Conservation (phyloP, 2,797 vertebrate genomes). For the Etheostoma perlongum region DNA sequence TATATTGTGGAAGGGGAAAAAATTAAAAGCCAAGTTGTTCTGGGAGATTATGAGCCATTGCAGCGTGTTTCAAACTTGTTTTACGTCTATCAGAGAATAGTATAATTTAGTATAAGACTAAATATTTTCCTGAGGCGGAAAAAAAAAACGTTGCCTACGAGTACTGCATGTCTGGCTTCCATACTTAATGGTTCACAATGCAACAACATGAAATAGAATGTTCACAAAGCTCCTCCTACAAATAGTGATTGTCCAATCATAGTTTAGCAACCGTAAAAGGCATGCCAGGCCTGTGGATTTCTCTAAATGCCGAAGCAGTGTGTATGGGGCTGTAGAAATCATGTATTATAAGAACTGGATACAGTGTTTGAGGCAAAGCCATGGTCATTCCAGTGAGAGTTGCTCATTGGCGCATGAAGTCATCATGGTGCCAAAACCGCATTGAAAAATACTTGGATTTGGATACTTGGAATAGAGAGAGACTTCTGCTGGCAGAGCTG, state of each 20-base stretch:
- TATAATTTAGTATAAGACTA: background rate
- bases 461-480: too few species aligned
- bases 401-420: too few species aligned
- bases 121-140: conserved; percentile 1
- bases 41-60: background rate
- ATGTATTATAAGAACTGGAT: too few species aligned
- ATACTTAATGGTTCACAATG: background rate
- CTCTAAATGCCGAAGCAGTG: background rate
- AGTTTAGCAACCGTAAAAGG: background rate
- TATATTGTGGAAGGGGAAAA: background rate
- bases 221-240: background rate
- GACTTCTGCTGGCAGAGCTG: too few species aligned
- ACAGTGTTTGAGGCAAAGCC: too few species aligned
- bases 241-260: conserved; percentile 5
- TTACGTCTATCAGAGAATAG: background rate
- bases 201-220: conserved; percentile 1
- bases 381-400: too few species aligned
- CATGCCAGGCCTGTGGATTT: background rate
- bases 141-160: background rate
- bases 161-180: background rate
- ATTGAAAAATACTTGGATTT: too few species aligned
- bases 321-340: background rate
- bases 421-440: too few species aligned
- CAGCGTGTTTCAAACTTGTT: background rate
- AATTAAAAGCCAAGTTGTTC: conserved; percentile 2